Conservation (phyloP, 1,140 invertebrate genomes). For the Leptonema lineaticorne region DNA sequence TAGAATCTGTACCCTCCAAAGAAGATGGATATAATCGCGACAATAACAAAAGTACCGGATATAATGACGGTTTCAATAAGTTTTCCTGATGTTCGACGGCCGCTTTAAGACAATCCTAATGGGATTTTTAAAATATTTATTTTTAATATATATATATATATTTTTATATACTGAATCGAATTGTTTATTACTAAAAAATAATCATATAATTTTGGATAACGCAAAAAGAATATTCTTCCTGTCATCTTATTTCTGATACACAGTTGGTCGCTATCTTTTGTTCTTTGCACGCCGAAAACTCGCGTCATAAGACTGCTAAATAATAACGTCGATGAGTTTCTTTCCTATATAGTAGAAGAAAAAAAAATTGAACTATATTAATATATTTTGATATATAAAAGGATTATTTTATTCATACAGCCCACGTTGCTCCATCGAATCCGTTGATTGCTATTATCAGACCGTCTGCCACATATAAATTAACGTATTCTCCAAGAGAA, state of each 20-base stretch:
- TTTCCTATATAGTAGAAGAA: constrained; percentile 57
- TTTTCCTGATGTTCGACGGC: constrained; percentile 25
- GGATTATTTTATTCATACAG: constrained; percentile 58
- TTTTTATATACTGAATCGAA: not conserved
- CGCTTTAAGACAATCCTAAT: constrained; percentile 13
- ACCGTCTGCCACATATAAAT: constrained; percentile 70
- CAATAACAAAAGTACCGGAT: constrained; percentile 78
- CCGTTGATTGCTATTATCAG: constrained; percentile 72
- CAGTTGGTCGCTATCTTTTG: constrained; percentile 69
- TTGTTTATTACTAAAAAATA: constrained; percentile 69
- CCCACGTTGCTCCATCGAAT: constrained; percentile 76
- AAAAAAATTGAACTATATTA: not conserved
- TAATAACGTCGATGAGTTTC: constrained; percentile 85
- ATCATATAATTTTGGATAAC: constrained; percentile 75
- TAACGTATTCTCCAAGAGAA: constrained; percentile 70
- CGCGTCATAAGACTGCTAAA: constrained; percentile 82
- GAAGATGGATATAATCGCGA: constrained; percentile 75
- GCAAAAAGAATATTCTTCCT: constrained; percentile 79
- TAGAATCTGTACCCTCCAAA: constrained; percentile 65
- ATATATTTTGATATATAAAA: not conserved
- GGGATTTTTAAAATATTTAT: constrained; percentile 9
- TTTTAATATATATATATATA: not conserved
- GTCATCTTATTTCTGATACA: constrained; percentile 77
- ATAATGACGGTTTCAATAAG: constrained; percentile 56
- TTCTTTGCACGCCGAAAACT: constrained; percentile 86